Percentiles rank a stretch among this genome's conserved stretches.
These are phyloP conservation scores for Hirtodrosophila confusa DNA, from an alignment of 2,888 invertebrate species.

Conservation along the genomic window DNA sequence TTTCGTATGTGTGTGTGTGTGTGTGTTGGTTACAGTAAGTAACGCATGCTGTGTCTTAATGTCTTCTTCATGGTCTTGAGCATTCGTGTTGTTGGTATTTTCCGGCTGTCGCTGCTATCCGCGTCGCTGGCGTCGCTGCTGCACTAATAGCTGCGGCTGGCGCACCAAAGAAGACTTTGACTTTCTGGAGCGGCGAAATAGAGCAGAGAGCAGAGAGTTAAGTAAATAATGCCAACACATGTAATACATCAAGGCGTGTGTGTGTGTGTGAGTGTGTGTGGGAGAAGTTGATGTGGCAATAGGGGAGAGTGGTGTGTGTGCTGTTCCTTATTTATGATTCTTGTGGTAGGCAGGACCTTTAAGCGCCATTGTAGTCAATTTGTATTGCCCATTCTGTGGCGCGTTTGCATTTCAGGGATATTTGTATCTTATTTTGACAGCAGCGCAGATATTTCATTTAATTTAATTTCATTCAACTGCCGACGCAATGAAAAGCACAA, in stretches of 20 bases:
- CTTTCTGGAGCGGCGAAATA: constrained; percentile 74
- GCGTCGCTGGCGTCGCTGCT: constrained; percentile 38
- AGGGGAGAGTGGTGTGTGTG: constrained; percentile 16
- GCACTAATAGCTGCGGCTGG: constrained; percentile 68
- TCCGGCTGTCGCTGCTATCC: constrained; percentile 23
- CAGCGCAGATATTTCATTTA: constrained; percentile 58
- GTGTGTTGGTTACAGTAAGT: constrained; percentile 48
- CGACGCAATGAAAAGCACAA: constrained; percentile 37
- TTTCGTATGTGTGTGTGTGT: constrained; percentile 22
- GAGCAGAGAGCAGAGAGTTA: constrained; percentile 69
- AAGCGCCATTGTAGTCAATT: constrained; percentile 44
- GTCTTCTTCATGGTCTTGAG: constrained; percentile 64
- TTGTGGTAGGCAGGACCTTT: constrained; percentile 43
- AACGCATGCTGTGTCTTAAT: constrained; percentile 75
- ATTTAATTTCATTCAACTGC: constrained; percentile 59
- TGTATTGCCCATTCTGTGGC: constrained; percentile 32
- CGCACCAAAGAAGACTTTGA: constrained; percentile 65
- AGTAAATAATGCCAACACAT: constrained; percentile 79
- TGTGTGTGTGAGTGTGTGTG: constrained; percentile 18
- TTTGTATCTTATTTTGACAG: constrained; percentile 36
- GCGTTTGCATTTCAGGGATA: constrained; percentile 17
- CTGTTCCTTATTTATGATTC: constrained; percentile 61
- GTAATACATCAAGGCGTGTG: constrained; percentile 66
- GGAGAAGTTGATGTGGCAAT: not conserved
- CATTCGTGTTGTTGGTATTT: constrained; percentile 35